These are phyloP conservation scores for Agonum fuliginosum DNA, from an alignment of 2,888 invertebrate species.

Conservation along the genomic window DNA sequence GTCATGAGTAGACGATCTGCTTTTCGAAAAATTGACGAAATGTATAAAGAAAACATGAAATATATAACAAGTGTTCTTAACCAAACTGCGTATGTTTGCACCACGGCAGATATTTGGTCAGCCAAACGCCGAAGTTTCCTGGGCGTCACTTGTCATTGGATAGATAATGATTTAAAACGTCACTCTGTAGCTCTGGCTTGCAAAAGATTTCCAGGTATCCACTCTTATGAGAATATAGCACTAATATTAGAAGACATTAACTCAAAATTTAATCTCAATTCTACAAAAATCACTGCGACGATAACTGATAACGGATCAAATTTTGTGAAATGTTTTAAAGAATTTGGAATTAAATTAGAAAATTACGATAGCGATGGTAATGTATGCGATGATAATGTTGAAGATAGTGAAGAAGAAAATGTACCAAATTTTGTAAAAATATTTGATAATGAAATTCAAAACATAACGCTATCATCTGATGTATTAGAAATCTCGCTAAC, in stretches of 20 bases:
- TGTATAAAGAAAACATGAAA: no score
- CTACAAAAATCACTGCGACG: constrained; percentile 8
- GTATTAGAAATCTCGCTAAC: not conserved
- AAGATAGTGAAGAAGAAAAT: not conserved
- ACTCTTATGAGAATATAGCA: not conserved
- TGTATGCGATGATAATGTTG: not conserved
- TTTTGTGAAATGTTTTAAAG: constrained; percentile 12
- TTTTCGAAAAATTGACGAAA: no score
- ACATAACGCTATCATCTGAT: not conserved
- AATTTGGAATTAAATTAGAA: not conserved
- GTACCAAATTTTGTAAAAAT: not conserved
- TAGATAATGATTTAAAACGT: not conserved
- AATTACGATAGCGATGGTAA: not conserved
- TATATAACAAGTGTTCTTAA: no score
- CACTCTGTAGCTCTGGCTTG: constrained; percentile 9
- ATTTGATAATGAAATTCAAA: not conserved
- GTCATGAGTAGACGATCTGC: no score
- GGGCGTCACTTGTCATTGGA: not conserved
- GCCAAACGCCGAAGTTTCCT: constrained; percentile 1
- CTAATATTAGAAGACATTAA: constrained; percentile 1
- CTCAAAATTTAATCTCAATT: not conserved
- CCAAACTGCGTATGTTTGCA: no score
- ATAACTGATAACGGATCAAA: constrained; percentile 15
- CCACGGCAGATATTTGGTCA: constrained; percentile 30
- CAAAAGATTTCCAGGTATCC: not conserved